Base-by-base conservation (phyloP, 2,888 invertebrate genomes). In the Pharmacophagus antenor region DNA sequence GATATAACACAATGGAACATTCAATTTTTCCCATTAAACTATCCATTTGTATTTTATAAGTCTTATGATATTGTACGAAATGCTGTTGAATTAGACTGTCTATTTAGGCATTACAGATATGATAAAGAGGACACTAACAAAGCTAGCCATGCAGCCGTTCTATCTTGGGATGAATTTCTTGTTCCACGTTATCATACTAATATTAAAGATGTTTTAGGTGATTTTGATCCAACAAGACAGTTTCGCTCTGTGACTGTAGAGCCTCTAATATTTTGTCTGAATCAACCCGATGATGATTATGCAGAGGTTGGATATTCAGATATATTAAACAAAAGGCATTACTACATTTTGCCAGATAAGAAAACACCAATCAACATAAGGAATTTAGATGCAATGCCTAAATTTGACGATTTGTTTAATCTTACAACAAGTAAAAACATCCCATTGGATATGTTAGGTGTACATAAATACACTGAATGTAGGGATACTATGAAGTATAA, bases 81-180 rank as follows among this genome's bases (percentile, higher is more conserved):
- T 69, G 88, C 94, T 37, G 86, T 94, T 15, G 92, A 94, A 74
- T 80, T 92, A 23, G 95, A 95, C 76, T 95, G 95, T 71, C 70
- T 93, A 18, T 92, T 94, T 63, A 90, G 95, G 64, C 93, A 93
- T 57, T 91, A 91, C 61, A 88, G 90, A 67, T 82, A 85, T 69
- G 91, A 91, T 62, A 90, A 85, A 64, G 90, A 91, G 41, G 88
- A 89, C 18, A 57, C 71, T 0, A 77, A 91, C 27, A 90, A 89
- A 72, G 89, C 89, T 0, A 91, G 91, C 65, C 92, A 91, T 77
- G 91, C 91, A 0, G 82, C 91, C 61, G 89, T 92, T 0, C 72
- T 94, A 37, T 89, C 93, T 0, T 93, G 94, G 92, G 92, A 94
- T 69, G 94, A 95, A 68, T 94, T 92, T 68, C 72, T 95, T 52